Evolutionary conservation across 2,888 invertebrate species (phyloP), one percentile per base, ranked within the genome.

Genomic region (Zeuzera pyrina): DNA sequence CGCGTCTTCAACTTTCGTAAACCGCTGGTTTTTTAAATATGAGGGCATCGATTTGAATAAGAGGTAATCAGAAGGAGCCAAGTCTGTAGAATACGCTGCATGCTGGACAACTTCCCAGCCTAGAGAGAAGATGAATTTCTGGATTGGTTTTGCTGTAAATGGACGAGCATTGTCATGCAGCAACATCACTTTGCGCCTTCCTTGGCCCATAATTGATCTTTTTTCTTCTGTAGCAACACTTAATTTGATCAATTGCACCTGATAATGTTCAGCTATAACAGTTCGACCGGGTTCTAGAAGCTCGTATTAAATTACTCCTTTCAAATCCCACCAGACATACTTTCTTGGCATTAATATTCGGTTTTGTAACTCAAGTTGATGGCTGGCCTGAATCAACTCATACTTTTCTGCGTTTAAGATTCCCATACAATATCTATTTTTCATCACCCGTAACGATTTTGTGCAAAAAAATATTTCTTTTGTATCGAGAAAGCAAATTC

Each of bases 301-400:
- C 32, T 43, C 43, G 21, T 42, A 44, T 31, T 42, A 36, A 15
- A 45, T 29, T 7, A 44, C 31, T 13, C 41, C 39, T 25, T 39
- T 36, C 30, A 30, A 33, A 34, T 45, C 41, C 47, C 45, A 47
- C 42, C 41, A 43, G 11, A 49, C 32, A 34, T 43, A 28, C 37
- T 31, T 38, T 41, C 25, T 28, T 41, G 13, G 23, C 19, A 23
- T 23, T 3, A 23, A 23, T 23, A 23, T 23, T 23, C 23, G n/a
- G 3, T 23, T 23, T 23, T 23, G 23, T 10, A 23, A 6, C 23
- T 23, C n/a, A 23, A n/a, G 23, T 23, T 5, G 23, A 23, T 23
- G 23, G 23, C 23, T 23, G 23, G 23, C 23, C 10, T 23, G 23
- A 10, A 23, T 23, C 23, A n/a, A 23, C 23, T 10, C 23, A 23